Evolutionary conservation across 2,888 invertebrate genomes (phyloP), one percentile per base, ranked within the genome.

Genomic region (Philereme transversata): DNA sequence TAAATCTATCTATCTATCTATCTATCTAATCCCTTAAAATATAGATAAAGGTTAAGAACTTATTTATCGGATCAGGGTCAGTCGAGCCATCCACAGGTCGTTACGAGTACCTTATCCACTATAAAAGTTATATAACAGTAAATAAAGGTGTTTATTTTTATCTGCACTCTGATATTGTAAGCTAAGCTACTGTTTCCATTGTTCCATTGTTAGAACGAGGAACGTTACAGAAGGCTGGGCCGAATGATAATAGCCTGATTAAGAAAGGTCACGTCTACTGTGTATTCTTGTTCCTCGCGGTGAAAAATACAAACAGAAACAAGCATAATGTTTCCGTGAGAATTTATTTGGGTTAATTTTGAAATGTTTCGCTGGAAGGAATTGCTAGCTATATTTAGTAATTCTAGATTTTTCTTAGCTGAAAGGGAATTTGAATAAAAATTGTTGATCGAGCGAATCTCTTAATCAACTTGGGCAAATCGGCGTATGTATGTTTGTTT

Each of bases 191-290:
- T 59, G 64, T 54, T 46, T 34, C 51, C 36, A 48, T 58, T 58
- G 51, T 63, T 50, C 56, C 46, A 53, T 53, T 56, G 56, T 62
- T 60, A 38, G 54, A 62, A 58, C 60, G 55, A 51, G 51, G 65
- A 65, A 65, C 72, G 75, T 64, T 71, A 73, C 74, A 75, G 75
- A 78, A 79, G 73, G 75, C 79, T 73, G 78, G 77, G 52, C 59
- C 68, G 87, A 88, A 88, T 87, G 82, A 86, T 87, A 88, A 88
- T 85, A 72, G 81, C 80, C 85, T 88, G 84, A 88, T 88, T 88
- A 87, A 83, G 81, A 81, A 79, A 79, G 84, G 82, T 84, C 84
- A 84, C 82, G 83, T 82, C 78, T 77, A 67, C 73, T 73, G 69
- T 72, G 65, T 70, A 72, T 67, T 72, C 70, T 79, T 76, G 68